Evolutionary conservation across 1,140 invertebrate species (phyloP).

Genomic region (Daktulosphaira vitifoliae): DNA sequence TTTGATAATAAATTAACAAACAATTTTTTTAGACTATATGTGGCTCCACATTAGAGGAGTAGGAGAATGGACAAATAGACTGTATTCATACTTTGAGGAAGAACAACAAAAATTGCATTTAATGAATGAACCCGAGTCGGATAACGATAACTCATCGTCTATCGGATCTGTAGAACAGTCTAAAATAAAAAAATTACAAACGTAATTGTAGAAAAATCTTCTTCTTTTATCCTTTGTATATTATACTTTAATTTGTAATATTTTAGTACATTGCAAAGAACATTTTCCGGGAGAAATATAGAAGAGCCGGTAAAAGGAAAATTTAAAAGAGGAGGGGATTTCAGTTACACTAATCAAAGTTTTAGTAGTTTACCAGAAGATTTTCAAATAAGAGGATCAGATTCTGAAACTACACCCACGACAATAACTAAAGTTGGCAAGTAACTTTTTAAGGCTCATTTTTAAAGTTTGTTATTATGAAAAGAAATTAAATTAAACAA

Average conservation of each 20-base stretch:
- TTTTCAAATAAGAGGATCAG: conserved; percentile 37
- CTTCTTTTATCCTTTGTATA: no score
- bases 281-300: conserved; percentile 45
- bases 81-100: conserved; percentile 80
- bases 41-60: conserved; percentile 90
- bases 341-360: conserved; percentile 50
- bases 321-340: conserved; percentile 36
- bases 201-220: conserved; percentile 37
- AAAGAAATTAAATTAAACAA: no score
- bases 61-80: conserved; percentile 86
- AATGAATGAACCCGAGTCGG: conserved; percentile 45
- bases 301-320: conserved; percentile 46
- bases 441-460: conserved; percentile 5
- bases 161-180: conserved; percentile 24
- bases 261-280: conserved; percentile 45
- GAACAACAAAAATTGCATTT: conserved; percentile 65
- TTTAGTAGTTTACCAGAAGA: conserved; percentile 44
- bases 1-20: not conserved
- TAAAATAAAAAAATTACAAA: conserved; percentile 27
- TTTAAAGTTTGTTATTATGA: no score
- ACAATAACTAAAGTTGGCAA: conserved; percentile 35
- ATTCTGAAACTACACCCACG: conserved; percentile 36
- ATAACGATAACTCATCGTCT: conserved; percentile 40
- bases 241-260: no score
- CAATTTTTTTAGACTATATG: conserved; percentile 61